These are phyloP conservation scores for Gorsachius magnificus DNA, from an alignment of 2,797 vertebrate genomes.

Conservation along the genomic window DNA sequence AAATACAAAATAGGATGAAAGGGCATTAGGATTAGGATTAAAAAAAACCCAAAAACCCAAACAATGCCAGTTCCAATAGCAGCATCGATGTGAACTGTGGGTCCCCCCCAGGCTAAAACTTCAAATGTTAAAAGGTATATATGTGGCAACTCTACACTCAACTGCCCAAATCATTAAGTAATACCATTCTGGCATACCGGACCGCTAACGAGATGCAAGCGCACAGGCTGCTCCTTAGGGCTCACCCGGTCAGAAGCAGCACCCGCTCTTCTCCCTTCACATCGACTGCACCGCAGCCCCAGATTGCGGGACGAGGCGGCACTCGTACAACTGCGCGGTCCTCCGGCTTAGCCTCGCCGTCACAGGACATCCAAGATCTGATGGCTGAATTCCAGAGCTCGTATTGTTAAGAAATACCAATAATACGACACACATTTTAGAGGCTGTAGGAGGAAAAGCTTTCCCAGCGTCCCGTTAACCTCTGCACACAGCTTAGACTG, in stretches of 20 bases:
- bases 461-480: neutral
- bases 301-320: neutral
- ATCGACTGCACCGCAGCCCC: neutral
- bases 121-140: neutral
- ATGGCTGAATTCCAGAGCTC: neutral
- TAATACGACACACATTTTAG: neutral
- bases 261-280: neutral
- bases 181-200: neutral
- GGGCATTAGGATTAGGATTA: neutral
- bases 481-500: neutral
- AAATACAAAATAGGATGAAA: neutral
- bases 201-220: neutral
- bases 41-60: neutral
- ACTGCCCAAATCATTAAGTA: too few relatives aligned
- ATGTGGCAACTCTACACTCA: neutral
- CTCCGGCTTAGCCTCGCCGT: neutral
- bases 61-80: neutral
- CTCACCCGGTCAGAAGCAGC: neutral
- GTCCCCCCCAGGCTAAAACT: neutral
- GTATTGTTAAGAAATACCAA: neutral
- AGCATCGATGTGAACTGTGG: neutral
- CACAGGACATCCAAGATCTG: neutral
- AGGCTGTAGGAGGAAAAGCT: neutral
- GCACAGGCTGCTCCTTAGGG: neutral
- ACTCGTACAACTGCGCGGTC: fast-evolving